Evolutionary conservation across 1,140 invertebrate genomes (phyloP), one percentile per base, ranked within the genome.

Genomic region (Sitobion miscanthi): DNA sequence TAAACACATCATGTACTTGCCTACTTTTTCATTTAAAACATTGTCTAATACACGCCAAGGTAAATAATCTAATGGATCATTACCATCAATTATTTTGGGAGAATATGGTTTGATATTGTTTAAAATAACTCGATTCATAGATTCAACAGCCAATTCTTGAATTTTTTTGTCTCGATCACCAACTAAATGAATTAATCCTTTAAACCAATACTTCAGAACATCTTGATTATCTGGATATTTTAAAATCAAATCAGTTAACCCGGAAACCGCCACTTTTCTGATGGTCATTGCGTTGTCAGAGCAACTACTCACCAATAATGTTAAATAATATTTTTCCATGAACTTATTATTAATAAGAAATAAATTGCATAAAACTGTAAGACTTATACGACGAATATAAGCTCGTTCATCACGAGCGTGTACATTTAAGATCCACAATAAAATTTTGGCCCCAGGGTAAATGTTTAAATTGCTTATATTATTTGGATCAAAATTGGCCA

Each of bases 91-190:
- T 17, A 57, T 0, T 86, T 86, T 86, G 4, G 49, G 23, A 47
- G 91, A 93, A 86, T 93, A 93, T 38, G 91, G 91, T 93, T 93
- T 93, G 8, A 93, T 93, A 86, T 93, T 93, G 25, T 93, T 35
- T 54, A 93, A 93, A 57, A 93, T 93, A 54, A 93, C 82, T 93
- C 30, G n/a, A 85, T 45, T n/a, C 82, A 93, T 86, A 93, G 38
- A 93, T n/a, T 93, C 91, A 45, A 93, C 82, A n/a, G 91, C 20
- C 17, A 93, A 57, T 20, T 93, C 91, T 93, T 93, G 91, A 93
- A 93, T 93, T 86, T 86, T 93, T 86, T 93, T 93, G 23, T 93
- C 91, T 42, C 82, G 91, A 85, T 93, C 91, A 1, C 91, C 91
- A 83, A 93, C 91, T 86, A 93, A 93, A 85, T 93, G 91, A 38